A percentile compares a stretch with the other conserved stretches of the same genome.
phyloP scores from a whole-genome alignment of 2,888 invertebrate species.

The Macrophya annulata region DNA sequence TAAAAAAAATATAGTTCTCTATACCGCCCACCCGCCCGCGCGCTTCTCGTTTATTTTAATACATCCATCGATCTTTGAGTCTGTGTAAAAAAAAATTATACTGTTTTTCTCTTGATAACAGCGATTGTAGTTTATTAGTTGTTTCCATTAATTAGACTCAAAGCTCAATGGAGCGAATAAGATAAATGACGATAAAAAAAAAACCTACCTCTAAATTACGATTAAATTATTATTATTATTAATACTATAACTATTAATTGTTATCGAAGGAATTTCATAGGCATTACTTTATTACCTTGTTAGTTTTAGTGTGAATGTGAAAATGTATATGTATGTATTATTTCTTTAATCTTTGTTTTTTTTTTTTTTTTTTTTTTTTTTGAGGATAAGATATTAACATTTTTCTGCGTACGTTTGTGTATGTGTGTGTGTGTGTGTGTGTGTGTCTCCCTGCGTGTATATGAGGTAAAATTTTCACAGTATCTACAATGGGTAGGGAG shows the following conservation, averaged over 20 bases:
- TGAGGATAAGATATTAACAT: background rate
- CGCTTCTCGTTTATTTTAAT: background rate
- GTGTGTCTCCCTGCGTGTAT: background rate
- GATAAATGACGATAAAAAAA: background rate
- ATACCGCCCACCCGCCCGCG: background rate
- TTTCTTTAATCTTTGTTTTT: background rate
- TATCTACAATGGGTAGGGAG: conserved; percentile 18
- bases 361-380: background rate
- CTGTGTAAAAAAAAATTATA: background rate
- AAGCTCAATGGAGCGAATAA: background rate
- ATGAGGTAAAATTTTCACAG: conserved; percentile 56
- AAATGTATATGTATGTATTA: background rate
- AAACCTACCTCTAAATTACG: conserved; percentile 41
- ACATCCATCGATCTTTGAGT: background rate
- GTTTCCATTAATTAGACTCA: background rate
- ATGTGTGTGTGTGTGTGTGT: background rate
- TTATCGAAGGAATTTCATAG: background rate
- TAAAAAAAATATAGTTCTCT: background rate
- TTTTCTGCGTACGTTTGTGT: background rate
- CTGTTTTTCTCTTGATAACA: background rate
- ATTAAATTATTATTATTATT: conserved; percentile 36
- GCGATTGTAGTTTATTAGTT: background rate
- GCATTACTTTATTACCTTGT: conserved; percentile 1
- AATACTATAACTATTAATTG: conserved; percentile 24
- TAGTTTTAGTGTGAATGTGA: conserved; percentile 7